These are phyloP conservation scores for Oxytorus armatus DNA, from an alignment of 2,888 invertebrate species.

Conservation along the genomic window DNA sequence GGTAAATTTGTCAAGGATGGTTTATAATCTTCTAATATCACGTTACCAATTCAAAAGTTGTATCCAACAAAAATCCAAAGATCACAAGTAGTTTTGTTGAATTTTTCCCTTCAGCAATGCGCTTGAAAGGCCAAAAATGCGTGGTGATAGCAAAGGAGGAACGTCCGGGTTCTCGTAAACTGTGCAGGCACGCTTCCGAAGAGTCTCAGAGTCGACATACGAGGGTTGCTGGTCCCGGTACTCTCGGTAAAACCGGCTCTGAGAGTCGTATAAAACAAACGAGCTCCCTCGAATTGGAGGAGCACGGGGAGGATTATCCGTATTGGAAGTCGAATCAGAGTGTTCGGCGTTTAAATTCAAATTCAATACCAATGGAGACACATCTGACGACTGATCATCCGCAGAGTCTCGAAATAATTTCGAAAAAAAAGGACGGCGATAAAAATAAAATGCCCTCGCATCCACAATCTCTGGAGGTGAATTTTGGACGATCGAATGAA, in stretches of 20 bases:
- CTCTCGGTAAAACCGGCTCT: slow-evolving; percentile 84
- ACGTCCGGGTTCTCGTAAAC: slow-evolving; percentile 75
- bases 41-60: no score
- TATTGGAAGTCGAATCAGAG: slow-evolving; percentile 83
- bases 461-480: slow-evolving; percentile 83
- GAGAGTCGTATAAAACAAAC: slow-evolving; percentile 85
- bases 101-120: slow-evolving; percentile 58
- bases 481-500: no score
- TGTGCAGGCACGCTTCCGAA: slow-evolving; percentile 81
- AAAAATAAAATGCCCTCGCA: slow-evolving; percentile 83
- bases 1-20: slow-evolving; percentile 72
- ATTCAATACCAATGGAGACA: slow-evolving; percentile 80
- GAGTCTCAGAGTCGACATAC: slow-evolving; percentile 80
- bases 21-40: no score
- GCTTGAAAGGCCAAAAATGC: slow-evolving; percentile 77
- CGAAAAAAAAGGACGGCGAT: slow-evolving; percentile 80
- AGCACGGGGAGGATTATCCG: slow-evolving; percentile 79
- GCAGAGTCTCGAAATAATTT: slow-evolving; percentile 81
- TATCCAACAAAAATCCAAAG: no score
- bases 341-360: slow-evolving; percentile 79
- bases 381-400: slow-evolving; percentile 80
- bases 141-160: slow-evolving; percentile 78
- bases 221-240: slow-evolving; percentile 82
- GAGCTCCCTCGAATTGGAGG: slow-evolving; percentile 86
- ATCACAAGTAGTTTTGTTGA: no score